Percentiles rank a stretch among this genome's conserved stretches.
Conservation (phyloP, 2,888 invertebrate species). For the Amitus sp. region DNA sequence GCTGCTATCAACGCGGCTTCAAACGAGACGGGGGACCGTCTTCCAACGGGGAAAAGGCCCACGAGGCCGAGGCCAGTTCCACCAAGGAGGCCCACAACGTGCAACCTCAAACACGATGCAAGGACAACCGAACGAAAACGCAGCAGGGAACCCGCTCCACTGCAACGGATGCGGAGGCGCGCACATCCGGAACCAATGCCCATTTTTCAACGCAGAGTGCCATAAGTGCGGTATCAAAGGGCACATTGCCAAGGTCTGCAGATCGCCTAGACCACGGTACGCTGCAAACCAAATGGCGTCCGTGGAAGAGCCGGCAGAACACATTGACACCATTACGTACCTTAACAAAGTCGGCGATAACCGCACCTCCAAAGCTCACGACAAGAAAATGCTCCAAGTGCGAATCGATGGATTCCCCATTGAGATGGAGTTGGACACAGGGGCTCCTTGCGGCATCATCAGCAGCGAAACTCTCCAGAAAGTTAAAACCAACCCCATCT, state of each 20-base stretch:
- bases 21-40: too few species aligned
- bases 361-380: neutral
- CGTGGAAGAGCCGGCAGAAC: neutral
- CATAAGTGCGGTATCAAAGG: slow-evolving; percentile 8
- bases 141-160: too few species aligned
- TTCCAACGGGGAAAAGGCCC: too few species aligned
- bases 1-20: too few species aligned
- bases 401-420: slow-evolving; percentile 10
- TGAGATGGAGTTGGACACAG: slow-evolving; percentile 23
- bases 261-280: neutral
- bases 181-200: neutral
- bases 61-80: too few species aligned
- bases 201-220: neutral
- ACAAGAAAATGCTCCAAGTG: slow-evolving; percentile 16
- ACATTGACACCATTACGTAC: slow-evolving; percentile 6
- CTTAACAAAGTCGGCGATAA: slow-evolving; percentile 10
- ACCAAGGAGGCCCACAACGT: too few species aligned
- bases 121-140: too few species aligned
- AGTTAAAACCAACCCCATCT: slow-evolving; percentile 7
- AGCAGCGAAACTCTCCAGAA: neutral
- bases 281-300: neutral
- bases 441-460: slow-evolving; percentile 25
- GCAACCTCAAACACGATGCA: too few species aligned
- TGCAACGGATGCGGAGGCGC: slow-evolving; percentile 6
- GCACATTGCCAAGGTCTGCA: slow-evolving; percentile 15